A percentile compares a stretch with the other conserved stretches of the same genome.
Conservation (phyloP, 1,140 invertebrate species). For the Chlorops oryzae region DNA sequence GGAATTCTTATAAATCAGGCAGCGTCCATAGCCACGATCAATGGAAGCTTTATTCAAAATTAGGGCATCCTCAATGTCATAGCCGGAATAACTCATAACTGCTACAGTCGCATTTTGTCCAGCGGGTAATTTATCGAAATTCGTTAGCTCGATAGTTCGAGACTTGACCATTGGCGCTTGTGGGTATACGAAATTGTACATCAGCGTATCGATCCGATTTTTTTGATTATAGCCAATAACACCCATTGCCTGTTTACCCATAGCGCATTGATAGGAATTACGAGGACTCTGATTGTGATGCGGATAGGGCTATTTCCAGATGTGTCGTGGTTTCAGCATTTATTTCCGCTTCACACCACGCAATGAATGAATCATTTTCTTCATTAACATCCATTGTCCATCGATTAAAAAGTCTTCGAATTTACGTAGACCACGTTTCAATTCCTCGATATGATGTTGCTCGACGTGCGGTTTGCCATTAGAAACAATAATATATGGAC, state of each 20-base stretch:
- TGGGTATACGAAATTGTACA: constrained; percentile 95
- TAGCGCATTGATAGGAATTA: constrained; percentile 99
- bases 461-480: constrained; percentile 67
- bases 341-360: constrained; percentile 82
- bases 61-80: constrained; percentile 98
- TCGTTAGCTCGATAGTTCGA: constrained; percentile 84
- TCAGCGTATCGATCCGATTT: constrained; percentile 92
- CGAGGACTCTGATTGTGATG: constrained; percentile 99
- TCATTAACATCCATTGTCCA: constrained; percentile 97
- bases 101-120: constrained; percentile 98
- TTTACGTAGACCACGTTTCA: constrained; percentile 73
- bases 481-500: constrained; percentile 92
- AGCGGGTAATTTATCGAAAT: constrained; percentile 95
- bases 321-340: constrained; percentile 73
- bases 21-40: constrained; percentile 82
- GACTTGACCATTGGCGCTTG: constrained; percentile 89
- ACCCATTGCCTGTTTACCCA: constrained; percentile 99
- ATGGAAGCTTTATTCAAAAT: constrained; percentile 96
- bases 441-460: constrained; percentile 71
- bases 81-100: constrained; percentile 98
- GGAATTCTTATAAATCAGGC: constrained; percentile 83
- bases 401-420: constrained; percentile 93
- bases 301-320: constrained; percentile 97
- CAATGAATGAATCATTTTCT: constrained; percentile 93
- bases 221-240: constrained; percentile 96